phyloP scores from a whole-genome alignment of 2,797 vertebrate genomes.

The Tiaroga cobitis region DNA sequence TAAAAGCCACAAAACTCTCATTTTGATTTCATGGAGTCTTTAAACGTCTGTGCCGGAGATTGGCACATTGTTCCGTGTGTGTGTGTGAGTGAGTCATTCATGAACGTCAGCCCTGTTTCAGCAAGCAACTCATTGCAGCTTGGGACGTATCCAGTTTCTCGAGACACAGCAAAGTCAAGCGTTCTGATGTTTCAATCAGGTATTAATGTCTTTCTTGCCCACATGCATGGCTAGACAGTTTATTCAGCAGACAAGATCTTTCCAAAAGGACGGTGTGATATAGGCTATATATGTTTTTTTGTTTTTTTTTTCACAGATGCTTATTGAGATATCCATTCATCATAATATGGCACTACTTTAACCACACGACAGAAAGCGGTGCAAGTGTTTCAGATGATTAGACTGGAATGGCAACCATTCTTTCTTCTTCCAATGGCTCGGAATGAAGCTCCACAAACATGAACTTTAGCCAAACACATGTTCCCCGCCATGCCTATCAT shows the following conservation, averaged over 20 bases:
- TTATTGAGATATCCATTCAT: slow-evolving; percentile 21
- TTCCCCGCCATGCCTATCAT: slow-evolving; percentile 14
- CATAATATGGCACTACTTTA: not conserved
- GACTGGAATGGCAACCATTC: slow-evolving; percentile 3
- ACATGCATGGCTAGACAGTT: slow-evolving; percentile 29
- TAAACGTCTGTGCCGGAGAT: not conserved
- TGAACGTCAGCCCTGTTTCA: slow-evolving; percentile 63
- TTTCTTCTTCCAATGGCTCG: not conserved
- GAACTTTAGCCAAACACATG: slow-evolving; percentile 36
- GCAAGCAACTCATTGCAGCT: slow-evolving; percentile 57
- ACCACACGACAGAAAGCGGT: not conserved
- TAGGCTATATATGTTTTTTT: too few relatives aligned
- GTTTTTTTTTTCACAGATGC: not conserved
- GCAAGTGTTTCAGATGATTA: slow-evolving; percentile 10
- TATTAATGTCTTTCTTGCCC: slow-evolving; percentile 37
- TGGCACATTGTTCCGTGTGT: not conserved
- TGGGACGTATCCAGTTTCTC: slow-evolving; percentile 65
- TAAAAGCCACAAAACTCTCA: slow-evolving; percentile 13
- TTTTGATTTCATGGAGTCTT: slow-evolving; percentile 27
- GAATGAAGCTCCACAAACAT: slow-evolving; percentile 1
- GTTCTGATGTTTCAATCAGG: slow-evolving; percentile 58
- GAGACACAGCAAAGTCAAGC: slow-evolving; percentile 61
- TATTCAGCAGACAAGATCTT: slow-evolving; percentile 13
- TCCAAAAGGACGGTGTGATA: not conserved
- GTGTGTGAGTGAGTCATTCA: not conserved